Evolutionary conservation across 30 jellyfish, hydroid and myxozoan species (phyloP).

Genomic region (Sanderia malayensis): DNA sequence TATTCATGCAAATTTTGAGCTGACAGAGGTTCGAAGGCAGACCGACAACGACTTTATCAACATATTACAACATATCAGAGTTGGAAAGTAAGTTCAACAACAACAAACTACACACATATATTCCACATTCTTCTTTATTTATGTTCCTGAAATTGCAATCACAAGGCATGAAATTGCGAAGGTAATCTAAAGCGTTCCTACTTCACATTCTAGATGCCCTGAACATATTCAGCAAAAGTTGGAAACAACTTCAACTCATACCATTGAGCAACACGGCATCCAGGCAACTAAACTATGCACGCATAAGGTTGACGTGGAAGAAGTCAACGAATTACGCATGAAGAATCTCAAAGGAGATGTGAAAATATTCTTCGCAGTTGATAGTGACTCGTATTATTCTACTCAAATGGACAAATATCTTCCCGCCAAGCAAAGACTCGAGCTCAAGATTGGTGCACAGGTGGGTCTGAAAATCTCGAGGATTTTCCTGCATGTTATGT

Average conservation of each 20-base stretch:
- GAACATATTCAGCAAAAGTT: slow-evolving; percentile 48
- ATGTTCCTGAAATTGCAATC: no score
- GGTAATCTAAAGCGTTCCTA: slow-evolving; percentile 36
- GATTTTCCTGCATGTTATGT: no score
- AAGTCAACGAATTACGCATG: slow-evolving; percentile 58
- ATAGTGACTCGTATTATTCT: slow-evolving; percentile 51
- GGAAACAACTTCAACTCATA: slow-evolving; percentile 33
- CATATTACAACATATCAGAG: slow-evolving; percentile 74
- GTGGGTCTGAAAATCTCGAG: no score
- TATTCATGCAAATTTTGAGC: slow-evolving; percentile 63
- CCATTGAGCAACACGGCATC: slow-evolving; percentile 60
- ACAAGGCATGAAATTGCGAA: slow-evolving; percentile 82
- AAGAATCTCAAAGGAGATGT: slow-evolving; percentile 61
- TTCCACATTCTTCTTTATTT: no score
- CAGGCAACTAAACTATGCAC: slow-evolving; percentile 92
- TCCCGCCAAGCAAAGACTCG: slow-evolving; percentile 59
- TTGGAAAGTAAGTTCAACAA: slow-evolving; percentile 85
- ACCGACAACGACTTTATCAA: slow-evolving; percentile 83
- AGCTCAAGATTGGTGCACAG: slow-evolving; percentile 93
- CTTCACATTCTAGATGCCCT: slow-evolving; percentile 67
- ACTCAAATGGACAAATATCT: slow-evolving; percentile 68
- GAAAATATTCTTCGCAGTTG: slow-evolving; percentile 58
- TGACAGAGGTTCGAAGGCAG: slow-evolving; percentile 87
- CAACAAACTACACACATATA: no score
- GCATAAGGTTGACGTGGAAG: slow-evolving; percentile 83